Percentiles rank a stretch among this genome's conserved stretches.
Evolutionary conservation across 2,888 invertebrate species (phyloP).

Genomic region (Tipula confusa): DNA sequence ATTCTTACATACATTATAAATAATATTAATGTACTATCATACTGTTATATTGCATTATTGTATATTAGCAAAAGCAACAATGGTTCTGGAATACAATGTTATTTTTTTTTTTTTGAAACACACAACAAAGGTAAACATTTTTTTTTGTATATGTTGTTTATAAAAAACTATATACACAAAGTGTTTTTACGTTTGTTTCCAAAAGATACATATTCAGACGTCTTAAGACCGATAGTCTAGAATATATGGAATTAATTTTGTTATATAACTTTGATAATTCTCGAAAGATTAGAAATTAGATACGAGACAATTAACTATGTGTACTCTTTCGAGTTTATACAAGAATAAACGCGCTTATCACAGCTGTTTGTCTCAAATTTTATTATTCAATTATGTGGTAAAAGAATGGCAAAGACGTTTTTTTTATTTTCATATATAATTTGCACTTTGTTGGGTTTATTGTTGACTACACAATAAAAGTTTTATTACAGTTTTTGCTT

Average conservation of each 20-base stretch:
- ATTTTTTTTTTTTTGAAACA: neutral
- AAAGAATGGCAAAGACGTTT: neutral
- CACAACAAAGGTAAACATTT: neutral
- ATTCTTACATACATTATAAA: constrained; percentile 25
- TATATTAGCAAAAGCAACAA: constrained; percentile 12
- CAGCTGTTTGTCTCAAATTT: constrained; percentile 3
- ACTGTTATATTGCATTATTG: constrained; percentile 20
- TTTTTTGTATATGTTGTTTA: no score
- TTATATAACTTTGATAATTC: neutral
- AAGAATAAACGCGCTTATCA: neutral
- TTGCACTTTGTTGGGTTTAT: neutral
- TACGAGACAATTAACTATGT: neutral
- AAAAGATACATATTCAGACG: neutral
- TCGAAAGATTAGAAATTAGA: constrained; percentile 12
- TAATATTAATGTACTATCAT: constrained; percentile 20
- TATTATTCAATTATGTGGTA: neutral
- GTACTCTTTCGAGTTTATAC: neutral
- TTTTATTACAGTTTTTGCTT: neutral
- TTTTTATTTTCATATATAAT: neutral
- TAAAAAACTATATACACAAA: neutral
- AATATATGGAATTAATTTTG: no score
- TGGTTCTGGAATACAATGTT: neutral
- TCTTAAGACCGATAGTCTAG: neutral
- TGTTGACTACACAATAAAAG: constrained; percentile 12
- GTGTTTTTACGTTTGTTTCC: neutral